These are phyloP conservation scores for Elysia crispata DNA, from an alignment of 2,888 invertebrate species.

Conservation along the genomic window DNA sequence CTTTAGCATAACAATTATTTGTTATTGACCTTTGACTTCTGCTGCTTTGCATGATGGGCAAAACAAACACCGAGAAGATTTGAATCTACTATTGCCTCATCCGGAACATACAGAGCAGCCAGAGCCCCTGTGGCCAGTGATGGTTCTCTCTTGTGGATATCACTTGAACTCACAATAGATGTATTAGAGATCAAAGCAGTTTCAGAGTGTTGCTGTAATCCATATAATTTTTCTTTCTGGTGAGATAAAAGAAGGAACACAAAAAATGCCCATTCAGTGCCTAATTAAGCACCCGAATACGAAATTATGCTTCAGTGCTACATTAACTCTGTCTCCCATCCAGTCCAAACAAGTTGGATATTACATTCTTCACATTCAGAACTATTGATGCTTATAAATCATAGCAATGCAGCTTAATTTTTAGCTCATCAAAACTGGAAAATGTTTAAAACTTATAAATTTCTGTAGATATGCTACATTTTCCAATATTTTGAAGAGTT, in stretches of 20 bases:
- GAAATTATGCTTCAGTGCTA: too few species aligned
- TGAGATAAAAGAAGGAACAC: not conserved
- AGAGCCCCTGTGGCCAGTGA: conserved; percentile 53
- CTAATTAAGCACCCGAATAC: too few species aligned
- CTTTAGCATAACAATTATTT: not conserved
- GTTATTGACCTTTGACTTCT: conserved; percentile 62
- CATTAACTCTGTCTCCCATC: too few species aligned
- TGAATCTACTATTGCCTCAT: conserved; percentile 66
- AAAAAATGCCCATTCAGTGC: too few species aligned
- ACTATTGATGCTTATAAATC: too few species aligned
- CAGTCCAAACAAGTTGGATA: too few species aligned
- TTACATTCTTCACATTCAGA: too few species aligned
- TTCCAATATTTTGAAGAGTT: too few species aligned
- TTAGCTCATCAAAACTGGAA: too few species aligned
- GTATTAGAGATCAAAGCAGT: not conserved
- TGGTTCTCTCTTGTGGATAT: conserved; percentile 62
- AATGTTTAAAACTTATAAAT: too few species aligned
- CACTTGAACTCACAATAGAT: conserved; percentile 51
- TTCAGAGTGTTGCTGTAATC: not conserved
- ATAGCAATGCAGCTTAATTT: too few species aligned
- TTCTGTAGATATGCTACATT: too few species aligned
- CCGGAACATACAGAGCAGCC: conserved; percentile 66
- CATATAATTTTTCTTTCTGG: not conserved
- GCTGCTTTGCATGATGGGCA: conserved; percentile 62
- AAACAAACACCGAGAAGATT: conserved; percentile 61